Conservation (phyloP, 2,888 invertebrate species). For the Hemaris fuciformis region DNA sequence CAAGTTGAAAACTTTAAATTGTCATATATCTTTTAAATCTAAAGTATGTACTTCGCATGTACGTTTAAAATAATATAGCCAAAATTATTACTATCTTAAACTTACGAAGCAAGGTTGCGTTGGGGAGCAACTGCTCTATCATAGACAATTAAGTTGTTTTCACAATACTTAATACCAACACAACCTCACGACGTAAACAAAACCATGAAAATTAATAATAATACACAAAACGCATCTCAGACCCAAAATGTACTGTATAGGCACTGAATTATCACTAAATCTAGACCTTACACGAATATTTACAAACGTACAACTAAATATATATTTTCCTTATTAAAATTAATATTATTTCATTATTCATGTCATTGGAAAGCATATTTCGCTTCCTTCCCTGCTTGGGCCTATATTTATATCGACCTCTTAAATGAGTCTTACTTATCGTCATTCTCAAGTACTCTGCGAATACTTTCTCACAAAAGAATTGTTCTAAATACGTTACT, state of each 20-base stretch:
- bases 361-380: not conserved
- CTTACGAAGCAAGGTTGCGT: not conserved
- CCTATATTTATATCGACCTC: not conserved
- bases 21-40: too few species aligned
- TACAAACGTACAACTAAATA: conserved; percentile 1
- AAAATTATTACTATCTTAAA: not conserved
- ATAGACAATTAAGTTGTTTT: not conserved
- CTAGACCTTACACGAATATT: conserved; percentile 1
- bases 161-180: not conserved
- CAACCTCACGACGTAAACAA: conserved; percentile 1
- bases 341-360: conserved; percentile 1
- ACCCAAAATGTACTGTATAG: conserved; percentile 2
- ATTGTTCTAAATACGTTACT: not conserved
- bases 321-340: conserved; percentile 6
- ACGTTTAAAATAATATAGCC: conserved; percentile 4
- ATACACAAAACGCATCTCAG: conserved; percentile 3
- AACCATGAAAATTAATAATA: not conserved
- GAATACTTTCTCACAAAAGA: not conserved
- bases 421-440: too few species aligned
- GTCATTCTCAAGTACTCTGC: too few species aligned
- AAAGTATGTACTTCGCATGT: not conserved
- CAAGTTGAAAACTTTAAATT: too few species aligned
- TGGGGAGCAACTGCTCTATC: not conserved
- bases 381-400: not conserved
- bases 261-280: conserved; percentile 1